These are phyloP conservation scores for Chironomus tentans DNA, from an alignment of 2,888 invertebrate genomes.

Conservation along the genomic window DNA sequence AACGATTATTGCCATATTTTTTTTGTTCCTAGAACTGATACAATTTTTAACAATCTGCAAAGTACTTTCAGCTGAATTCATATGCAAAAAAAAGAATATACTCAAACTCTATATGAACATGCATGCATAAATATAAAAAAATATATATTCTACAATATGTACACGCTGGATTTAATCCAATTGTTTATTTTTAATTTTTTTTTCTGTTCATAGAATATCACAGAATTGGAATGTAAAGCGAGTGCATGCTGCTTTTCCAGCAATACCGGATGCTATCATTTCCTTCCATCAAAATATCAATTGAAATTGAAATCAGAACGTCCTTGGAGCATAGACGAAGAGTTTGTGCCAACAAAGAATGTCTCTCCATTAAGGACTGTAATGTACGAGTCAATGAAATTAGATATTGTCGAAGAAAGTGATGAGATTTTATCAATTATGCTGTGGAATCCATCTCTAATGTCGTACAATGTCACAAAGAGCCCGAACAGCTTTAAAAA, in stretches of 20 bases:
- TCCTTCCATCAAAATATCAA: conserved; percentile 27
- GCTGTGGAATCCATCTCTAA: background rate
- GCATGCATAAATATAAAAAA: no score
- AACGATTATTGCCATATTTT: no score
- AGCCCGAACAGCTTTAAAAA: background rate
- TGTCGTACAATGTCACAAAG: background rate
- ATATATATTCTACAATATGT: no score
- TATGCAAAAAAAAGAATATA: background rate
- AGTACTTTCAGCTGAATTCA: no score
- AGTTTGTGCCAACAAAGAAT: background rate
- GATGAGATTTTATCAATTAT: background rate
- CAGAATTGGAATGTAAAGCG: conserved; percentile 4
- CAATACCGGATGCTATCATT: conserved; percentile 26
- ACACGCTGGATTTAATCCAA: no score
- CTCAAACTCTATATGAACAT: background rate
- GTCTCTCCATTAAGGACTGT: background rate
- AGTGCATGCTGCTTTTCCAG: conserved; percentile 22
- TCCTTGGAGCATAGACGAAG: background rate
- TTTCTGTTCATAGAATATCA: background rate
- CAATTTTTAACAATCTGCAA: no score
- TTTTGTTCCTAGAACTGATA: no score
- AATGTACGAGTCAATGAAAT: background rate
- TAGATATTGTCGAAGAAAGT: background rate
- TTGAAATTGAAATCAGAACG: background rate
- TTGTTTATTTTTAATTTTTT: background rate